Base-by-base conservation (phyloP, 1,140 invertebrate genomes). In the Frieseomelitta varia region DNA sequence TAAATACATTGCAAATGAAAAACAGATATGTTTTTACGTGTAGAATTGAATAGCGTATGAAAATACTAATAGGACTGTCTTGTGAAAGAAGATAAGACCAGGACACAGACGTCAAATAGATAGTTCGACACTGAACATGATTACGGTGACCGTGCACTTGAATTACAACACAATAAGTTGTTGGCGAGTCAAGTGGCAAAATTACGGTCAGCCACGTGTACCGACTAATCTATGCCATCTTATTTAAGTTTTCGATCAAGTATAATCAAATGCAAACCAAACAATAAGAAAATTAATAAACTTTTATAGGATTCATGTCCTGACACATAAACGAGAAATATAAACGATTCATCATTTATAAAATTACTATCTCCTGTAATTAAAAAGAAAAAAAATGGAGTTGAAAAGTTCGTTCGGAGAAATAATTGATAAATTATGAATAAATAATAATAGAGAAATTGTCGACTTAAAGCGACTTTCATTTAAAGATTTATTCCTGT, bases 101-200 rank as follows among this genome's bases (percentile, higher is more conserved):
- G 55, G 34, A 47, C n/a, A 71, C n/a, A 71, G 30, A 73, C 34
- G 30, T 73, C 24, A 65, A 80, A 74, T 51, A 76, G 78, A 27
- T 65, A 68, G 75, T 69, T 77, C 56, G 73, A 47, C 58, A 27
- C 69, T 72, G 81, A 81, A 68, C 75, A 63, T 24, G 78, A 87
- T 85, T 78, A 79, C 74, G 68, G 55, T 74, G 73, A 61, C 81
- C 85, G 74, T 87, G 86, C 77, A 81, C 74, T 87, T 87, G 82
- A 87, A 81, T 87, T 75, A 82, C 68, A 55, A 53, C 61, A 81
- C 78, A 72, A 80, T 83, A 71, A 77, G 74, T 84, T 77, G 65
- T 84, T 77, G 75, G 30, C 56, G 71, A 84, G 19, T 80, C 61
- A 82, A 86, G 72, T 78, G 74, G 71, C 39, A 56, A 81, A 85